Percentiles rank a stretch among this genome's conserved stretches.
These are phyloP conservation scores for Channa maculata DNA, from an alignment of 2,113 vertebrate genomes.

Conservation along the genomic window DNA sequence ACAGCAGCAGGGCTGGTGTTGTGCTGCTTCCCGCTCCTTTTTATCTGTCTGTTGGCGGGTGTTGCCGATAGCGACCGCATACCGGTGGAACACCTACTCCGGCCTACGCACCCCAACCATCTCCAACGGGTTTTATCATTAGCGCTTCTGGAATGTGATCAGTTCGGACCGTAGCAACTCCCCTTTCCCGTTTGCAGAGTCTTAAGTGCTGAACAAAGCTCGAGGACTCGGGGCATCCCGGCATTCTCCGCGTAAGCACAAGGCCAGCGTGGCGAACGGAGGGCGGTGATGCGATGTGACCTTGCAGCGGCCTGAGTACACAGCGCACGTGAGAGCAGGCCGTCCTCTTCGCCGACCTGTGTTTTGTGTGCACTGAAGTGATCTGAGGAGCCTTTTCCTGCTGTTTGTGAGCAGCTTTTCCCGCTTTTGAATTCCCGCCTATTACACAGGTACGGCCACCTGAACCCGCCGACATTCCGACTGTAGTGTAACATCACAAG, in stretches of 20 bases:
- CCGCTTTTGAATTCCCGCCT: constrained; percentile 22
- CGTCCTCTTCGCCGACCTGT: constrained; percentile 10
- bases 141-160: constrained; percentile 62
- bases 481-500: constrained; percentile 34
- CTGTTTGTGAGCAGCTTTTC: not conserved
- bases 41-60: constrained; percentile 79
- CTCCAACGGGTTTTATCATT: constrained; percentile 46
- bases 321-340: constrained; percentile 28
- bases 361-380: constrained; percentile 25
- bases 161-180: constrained; percentile 34
- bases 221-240: not conserved
- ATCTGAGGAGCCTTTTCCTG: constrained; percentile 23
- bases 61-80: constrained; percentile 50
- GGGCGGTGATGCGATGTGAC: constrained; percentile 33
- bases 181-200: constrained; percentile 11
- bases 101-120: not conserved
- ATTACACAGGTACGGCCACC: constrained; percentile 6
- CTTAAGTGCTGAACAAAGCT: constrained; percentile 6
- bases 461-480: constrained; percentile 1
- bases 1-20: constrained; percentile 60
- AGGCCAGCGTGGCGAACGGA: constrained; percentile 14
- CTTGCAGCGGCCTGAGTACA: constrained; percentile 26
- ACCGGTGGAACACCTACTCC: constrained; percentile 48
- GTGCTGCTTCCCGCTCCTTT: constrained; percentile 63
- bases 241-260: constrained; percentile 27